Evolutionary conservation across 1,140 invertebrate genomes (phyloP), one percentile per base, ranked within the genome.

Genomic region (Drosophila parvula): DNA sequence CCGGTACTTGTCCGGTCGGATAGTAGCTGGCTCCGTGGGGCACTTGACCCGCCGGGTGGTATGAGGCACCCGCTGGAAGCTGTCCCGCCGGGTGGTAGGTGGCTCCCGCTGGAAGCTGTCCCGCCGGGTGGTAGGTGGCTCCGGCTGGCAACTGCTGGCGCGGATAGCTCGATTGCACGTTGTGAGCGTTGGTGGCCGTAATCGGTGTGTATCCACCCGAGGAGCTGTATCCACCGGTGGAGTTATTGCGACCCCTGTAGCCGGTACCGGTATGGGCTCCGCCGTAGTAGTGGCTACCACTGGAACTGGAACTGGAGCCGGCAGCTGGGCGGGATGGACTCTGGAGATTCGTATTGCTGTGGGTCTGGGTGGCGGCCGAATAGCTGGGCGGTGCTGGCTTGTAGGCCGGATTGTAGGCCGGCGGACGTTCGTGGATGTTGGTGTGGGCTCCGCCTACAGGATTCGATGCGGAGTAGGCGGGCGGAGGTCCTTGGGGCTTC

Each of bases 101-200:
- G 18, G 90, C 90, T 10, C 90, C 90, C 8, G 81, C 73, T 1
- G 90, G 81, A 8, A 86, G 0, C 5, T 78, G 71, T 4, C 88
- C 85, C 1, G 74, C 36, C 6, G 81, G 73, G 56, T 91, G 81
- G 44, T 86, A 91, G 16, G 81, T 89, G 32, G 90, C 90, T 0
- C 90, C 85, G 1, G 77, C 56, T 4, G 90, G 90, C 45, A 90
- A n/a, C 0, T 63, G 59, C 62, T 80, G 80, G 7, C 74, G 67
- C 5, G 90, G 90, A 84, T 91, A 91, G 28, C 90, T 75, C 0
- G 88, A 91, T 48, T 91, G 90, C 34, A 91, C 74, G 3, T 75
- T 76, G 4, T 90, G 81, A 8, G 79, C 64, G 43, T 86, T 89
- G 45, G 70, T 90, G 12, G 86, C 83, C 8, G 77, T 57, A 10